Conservation (phyloP, 2,888 invertebrate genomes). For the Pomacea canaliculata region DNA sequence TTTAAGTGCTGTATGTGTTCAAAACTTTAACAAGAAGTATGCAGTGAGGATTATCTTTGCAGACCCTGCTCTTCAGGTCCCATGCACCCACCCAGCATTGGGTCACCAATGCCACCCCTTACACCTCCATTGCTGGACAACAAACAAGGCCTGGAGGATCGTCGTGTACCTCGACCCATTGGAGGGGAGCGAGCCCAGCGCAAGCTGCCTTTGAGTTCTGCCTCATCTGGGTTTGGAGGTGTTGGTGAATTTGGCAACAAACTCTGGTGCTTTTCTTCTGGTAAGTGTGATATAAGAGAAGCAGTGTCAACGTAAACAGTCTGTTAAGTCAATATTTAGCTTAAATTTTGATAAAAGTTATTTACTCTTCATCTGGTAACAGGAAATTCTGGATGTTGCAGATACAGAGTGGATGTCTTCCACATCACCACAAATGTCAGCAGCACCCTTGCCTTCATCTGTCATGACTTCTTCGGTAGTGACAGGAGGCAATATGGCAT, state of each 20-base stretch:
- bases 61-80: constrained; percentile 51
- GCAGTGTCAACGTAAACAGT: no score
- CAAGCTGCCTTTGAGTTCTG: constrained; percentile 41
- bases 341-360: no score
- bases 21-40: background rate
- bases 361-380: no score
- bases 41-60: constrained; percentile 12
- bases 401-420: constrained; percentile 54
- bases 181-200: constrained; percentile 69
- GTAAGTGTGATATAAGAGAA: constrained; percentile 16
- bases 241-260: constrained; percentile 28
- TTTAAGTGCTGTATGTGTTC: no score
- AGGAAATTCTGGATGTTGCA: constrained; percentile 13
- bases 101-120: constrained; percentile 48
- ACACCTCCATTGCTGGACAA: constrained; percentile 42
- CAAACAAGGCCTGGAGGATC: constrained; percentile 51
- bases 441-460: constrained; percentile 43
- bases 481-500: constrained; percentile 49
- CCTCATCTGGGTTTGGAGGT: constrained; percentile 21
- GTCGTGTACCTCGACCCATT: constrained; percentile 67
- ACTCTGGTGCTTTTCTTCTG: constrained; percentile 34
- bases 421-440: constrained; percentile 42
- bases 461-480: constrained; percentile 56
- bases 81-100: constrained; percentile 37
- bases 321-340: no score